Conservation (phyloP, 2,113 vertebrate species). For the Cyprinodon brontotheroides region DNA sequence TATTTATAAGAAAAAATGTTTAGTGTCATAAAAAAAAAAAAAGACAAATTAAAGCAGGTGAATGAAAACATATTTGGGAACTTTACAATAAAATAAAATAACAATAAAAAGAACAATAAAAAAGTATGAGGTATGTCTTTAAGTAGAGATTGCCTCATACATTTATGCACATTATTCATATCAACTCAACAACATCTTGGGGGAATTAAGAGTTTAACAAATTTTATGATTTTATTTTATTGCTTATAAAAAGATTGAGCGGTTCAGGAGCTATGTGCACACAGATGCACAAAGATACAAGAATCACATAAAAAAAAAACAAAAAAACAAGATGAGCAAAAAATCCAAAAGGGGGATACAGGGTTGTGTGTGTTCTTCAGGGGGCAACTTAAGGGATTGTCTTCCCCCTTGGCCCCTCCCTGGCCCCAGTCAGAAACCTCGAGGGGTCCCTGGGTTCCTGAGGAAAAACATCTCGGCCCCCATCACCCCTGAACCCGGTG, state of each 20-base stretch:
- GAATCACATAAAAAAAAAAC: background rate
- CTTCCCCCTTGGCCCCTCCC: slow-evolving; percentile 76
- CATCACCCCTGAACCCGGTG: slow-evolving; percentile 97
- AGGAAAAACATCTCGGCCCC: slow-evolving; percentile 93
- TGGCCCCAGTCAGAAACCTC: slow-evolving; percentile 82
- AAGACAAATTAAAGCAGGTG: too few relatives aligned
- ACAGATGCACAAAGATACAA: slow-evolving; percentile 82
- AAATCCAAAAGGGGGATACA: slow-evolving; percentile 34
- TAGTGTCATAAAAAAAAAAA: too few relatives aligned
- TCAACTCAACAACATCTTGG: slow-evolving; percentile 76
- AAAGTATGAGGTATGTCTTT: too few relatives aligned
- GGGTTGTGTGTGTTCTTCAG: slow-evolving; percentile 63
- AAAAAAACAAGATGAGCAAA: slow-evolving; percentile 28
- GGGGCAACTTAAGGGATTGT: slow-evolving; percentile 79
- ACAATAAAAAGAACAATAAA: too few relatives aligned
- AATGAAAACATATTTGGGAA: too few relatives aligned
- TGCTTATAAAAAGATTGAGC: slow-evolving; percentile 71
- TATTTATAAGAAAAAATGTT: too few relatives aligned
- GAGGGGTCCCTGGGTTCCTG: slow-evolving; percentile 89
- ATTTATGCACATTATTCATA: background rate
- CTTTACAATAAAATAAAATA: too few relatives aligned
- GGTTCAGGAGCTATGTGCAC: slow-evolving; percentile 82
- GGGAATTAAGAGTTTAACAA: slow-evolving; percentile 57
- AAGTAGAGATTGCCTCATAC: too few relatives aligned
- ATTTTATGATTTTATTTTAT: background rate